Evolutionary conservation across 1,140 invertebrate genomes (phyloP).

Genomic region (Sipha flava): DNA sequence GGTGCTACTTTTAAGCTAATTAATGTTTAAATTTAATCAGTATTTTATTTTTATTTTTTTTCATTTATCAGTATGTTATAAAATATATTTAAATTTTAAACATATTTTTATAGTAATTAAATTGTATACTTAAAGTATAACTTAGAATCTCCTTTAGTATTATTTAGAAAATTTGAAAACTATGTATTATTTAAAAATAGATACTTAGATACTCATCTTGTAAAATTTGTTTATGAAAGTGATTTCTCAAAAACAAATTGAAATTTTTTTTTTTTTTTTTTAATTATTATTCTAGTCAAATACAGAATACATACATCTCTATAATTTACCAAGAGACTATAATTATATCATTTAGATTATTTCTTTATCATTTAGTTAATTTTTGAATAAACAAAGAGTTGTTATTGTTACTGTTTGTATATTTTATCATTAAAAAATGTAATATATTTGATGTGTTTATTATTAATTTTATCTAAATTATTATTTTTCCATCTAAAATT

Average conservation of each 20-base stretch:
- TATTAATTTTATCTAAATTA: no score
- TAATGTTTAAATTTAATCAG: neutral
- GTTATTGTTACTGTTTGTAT: neutral
- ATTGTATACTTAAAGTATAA: neutral
- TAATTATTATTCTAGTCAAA: neutral
- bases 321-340: neutral
- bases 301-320: neutral
- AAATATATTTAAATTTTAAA: neutral
- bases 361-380: no score
- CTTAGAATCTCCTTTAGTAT: neutral
- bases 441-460: no score
- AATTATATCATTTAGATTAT: neutral
- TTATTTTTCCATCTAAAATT: no score
- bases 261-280: neutral
- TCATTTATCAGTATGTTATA: neutral
- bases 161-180: neutral
- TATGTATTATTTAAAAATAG: neutral
- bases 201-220: no score
- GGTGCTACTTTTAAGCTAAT: neutral
- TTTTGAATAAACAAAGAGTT: neutral
- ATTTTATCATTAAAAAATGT: neutral
- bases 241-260: no score
- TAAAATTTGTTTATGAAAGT: neutral
- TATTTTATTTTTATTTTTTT: neutral
- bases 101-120: neutral